These are phyloP conservation scores for Neocrepidodera transversa DNA, from an alignment of 2,888 invertebrate genomes.

Conservation along the genomic window DNA sequence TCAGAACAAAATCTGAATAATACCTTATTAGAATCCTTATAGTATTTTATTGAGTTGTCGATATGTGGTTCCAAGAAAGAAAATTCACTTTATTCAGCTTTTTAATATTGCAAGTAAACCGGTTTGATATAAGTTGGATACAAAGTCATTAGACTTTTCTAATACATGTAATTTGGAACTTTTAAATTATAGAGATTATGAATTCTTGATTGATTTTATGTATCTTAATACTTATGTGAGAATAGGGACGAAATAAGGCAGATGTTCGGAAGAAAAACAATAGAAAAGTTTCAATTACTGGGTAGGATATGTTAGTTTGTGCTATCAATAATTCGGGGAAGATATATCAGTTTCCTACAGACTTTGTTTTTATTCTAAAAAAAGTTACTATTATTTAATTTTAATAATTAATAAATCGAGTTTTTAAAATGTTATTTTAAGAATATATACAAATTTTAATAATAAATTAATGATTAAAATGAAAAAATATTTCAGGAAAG, in stretches of 20 bases:
- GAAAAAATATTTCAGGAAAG: too few species aligned
- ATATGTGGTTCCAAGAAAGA: conserved; percentile 1
- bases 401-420: conserved; percentile 1
- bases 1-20: conserved; percentile 13
- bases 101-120: conserved; percentile 5
- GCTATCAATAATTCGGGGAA: not conserved
- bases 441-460: too few species aligned
- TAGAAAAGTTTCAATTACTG: not conserved
- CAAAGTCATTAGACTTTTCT: not conserved
- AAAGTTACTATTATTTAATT: not conserved
- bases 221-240: conserved; percentile 7
- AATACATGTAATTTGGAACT: conserved; percentile 11
- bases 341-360: not conserved
- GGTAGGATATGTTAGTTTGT: too few species aligned
- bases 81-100: not conserved
- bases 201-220: conserved; percentile 4
- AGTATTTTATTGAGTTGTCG: conserved; percentile 2
- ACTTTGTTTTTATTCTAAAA: too few species aligned
- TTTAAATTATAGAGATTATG: conserved; percentile 8
- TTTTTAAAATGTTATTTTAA: too few species aligned
- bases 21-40: conserved; percentile 21
- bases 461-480: too few species aligned
- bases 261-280: conserved; percentile 10
- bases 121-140: not conserved
- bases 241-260: not conserved